phyloP scores from a whole-genome alignment of 2,113 vertebrate genomes.

The Sciurus niger region DNA sequence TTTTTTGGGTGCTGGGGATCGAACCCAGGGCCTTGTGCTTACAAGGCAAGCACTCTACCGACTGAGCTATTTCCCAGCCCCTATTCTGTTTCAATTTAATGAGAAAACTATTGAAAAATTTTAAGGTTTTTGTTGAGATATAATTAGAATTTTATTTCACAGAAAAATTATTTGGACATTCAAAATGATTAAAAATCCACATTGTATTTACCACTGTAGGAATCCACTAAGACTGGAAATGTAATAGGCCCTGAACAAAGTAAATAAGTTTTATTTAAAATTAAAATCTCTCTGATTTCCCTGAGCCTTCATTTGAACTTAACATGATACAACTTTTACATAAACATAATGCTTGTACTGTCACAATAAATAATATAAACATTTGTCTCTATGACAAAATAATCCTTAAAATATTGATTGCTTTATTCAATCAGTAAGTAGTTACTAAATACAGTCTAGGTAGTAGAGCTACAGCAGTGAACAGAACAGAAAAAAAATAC shows the following conservation, averaged over 20 bases:
- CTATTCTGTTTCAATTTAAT: not conserved
- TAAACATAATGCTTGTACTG: not conserved
- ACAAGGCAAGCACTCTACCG: too few species aligned
- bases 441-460: not conserved
- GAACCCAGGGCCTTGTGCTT: too few species aligned
- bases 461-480: not conserved
- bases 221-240: not conserved
- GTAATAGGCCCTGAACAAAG: not conserved
- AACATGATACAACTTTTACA: not conserved
- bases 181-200: conserved; percentile 38
- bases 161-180: conserved; percentile 7
- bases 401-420: conserved; percentile 54
- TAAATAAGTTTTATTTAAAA: conserved; percentile 1
- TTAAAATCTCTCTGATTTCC: not conserved
- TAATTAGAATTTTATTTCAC: not conserved
- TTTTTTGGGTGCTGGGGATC: too few species aligned
- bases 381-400: conserved; percentile 15
- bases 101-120: not conserved
- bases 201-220: not conserved
- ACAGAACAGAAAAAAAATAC: not conserved
- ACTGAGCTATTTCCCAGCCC: too few species aligned
- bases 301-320: conserved; percentile 3
- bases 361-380: not conserved
- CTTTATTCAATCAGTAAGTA: not conserved
- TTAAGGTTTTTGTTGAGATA: conserved; percentile 33